Evolutionary conservation across 2,797 vertebrate species (phyloP).

Genomic region (Hydrocynus forskahlii): DNA sequence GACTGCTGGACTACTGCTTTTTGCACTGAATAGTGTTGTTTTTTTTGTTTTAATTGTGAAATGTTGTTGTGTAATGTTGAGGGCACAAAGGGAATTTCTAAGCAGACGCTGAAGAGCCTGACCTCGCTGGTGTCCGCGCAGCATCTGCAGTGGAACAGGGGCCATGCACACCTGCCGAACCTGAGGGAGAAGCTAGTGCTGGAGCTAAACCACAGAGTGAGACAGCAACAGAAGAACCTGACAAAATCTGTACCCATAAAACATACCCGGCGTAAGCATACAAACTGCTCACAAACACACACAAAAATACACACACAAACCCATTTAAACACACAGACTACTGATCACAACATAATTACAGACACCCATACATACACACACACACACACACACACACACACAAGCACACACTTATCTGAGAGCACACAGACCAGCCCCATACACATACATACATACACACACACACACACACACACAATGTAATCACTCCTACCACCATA

Average conservation of each 20-base stretch:
- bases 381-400: neutral
- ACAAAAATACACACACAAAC: neutral
- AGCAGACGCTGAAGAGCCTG: slow-evolving; percentile 60
- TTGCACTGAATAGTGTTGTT: neutral
- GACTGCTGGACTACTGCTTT: neutral
- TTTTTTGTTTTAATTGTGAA: neutral
- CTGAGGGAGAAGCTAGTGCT: slow-evolving; percentile 59
- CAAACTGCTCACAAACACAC: neutral
- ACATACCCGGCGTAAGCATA: slow-evolving; percentile 29
- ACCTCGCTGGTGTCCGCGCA: slow-evolving; percentile 61
- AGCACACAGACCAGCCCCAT: neutral
- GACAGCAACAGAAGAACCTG: slow-evolving; percentile 41
- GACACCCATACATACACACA: neutral
- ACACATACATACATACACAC: neutral
- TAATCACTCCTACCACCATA: neutral
- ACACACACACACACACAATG: neutral
- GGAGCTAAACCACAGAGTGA: slow-evolving; percentile 58
- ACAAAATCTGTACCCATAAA: slow-evolving; percentile 5
- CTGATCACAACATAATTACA: too few species aligned
- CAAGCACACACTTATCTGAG: neutral
- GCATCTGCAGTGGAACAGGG: slow-evolving; percentile 63
- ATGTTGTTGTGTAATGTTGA: slow-evolving; percentile 36
- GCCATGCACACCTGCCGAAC: slow-evolving; percentile 59
- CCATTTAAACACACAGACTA: neutral
- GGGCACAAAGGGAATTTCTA: slow-evolving; percentile 69